phyloP scores from a whole-genome alignment of 2,113 vertebrate genomes.

The Anoplopoma fimbria region DNA sequence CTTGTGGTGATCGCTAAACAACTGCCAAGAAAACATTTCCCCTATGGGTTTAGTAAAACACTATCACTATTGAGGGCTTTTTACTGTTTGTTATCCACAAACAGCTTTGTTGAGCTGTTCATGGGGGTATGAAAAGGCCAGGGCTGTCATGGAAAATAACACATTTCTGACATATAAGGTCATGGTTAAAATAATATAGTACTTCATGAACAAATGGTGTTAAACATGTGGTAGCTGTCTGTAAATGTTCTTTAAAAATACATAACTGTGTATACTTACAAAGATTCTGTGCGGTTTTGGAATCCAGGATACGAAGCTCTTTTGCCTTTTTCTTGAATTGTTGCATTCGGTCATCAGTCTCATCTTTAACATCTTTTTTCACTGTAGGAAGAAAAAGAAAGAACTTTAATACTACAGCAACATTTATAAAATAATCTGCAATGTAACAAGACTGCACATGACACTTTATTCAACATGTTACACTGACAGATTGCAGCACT shows the following conservation, averaged over 20 bases:
- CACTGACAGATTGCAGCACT: neutral
- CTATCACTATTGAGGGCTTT: neutral
- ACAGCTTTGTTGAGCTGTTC: slow-evolving; percentile 3
- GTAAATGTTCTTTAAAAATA: neutral
- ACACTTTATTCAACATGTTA: neutral
- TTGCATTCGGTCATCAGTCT: slow-evolving; percentile 85
- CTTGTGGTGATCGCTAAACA: slow-evolving; percentile 21
- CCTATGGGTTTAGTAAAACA: slow-evolving; percentile 28
- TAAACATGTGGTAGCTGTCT: neutral
- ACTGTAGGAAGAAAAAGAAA: slow-evolving; percentile 77
- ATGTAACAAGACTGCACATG: neutral
- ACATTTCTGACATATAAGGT: slow-evolving; percentile 6
- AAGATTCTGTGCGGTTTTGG: slow-evolving; percentile 95
- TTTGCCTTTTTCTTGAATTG: slow-evolving; percentile 94
- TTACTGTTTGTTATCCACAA: neutral
- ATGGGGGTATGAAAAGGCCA: slow-evolving; percentile 4
- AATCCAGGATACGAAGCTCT: slow-evolving; percentile 92
- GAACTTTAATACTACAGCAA: neutral
- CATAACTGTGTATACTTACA: slow-evolving; percentile 86
- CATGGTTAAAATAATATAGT: neutral
- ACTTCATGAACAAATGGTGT: neutral
- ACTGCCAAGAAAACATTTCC: slow-evolving; percentile 46
- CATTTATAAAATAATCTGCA: neutral
- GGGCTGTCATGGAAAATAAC: slow-evolving; percentile 2
- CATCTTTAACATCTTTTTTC: slow-evolving; percentile 86